A percentile compares a stretch with the other conserved stretches of the same genome.
phyloP scores from a whole-genome alignment of 2,888 invertebrate species.

The Rhabditoides inermis region DNA sequence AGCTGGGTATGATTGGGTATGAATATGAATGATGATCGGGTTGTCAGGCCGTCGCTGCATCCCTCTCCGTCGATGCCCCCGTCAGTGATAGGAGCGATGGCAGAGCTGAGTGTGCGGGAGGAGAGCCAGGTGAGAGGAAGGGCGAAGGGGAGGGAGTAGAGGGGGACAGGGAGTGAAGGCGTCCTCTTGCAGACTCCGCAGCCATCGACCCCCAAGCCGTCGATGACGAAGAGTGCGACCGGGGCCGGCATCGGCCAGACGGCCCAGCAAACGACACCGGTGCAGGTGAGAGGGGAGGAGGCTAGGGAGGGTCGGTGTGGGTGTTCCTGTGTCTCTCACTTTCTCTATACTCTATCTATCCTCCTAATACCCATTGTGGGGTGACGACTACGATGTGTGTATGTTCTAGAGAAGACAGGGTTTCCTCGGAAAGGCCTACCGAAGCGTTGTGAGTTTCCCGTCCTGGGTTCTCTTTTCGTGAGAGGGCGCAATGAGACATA shows the following conservation, averaged over 20 bases:
- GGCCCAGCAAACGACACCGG: too few species aligned
- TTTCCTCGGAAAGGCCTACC: constrained; percentile 22
- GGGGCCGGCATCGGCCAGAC: too few species aligned
- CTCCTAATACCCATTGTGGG: constrained; percentile 4
- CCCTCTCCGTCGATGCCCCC: constrained; percentile 51
- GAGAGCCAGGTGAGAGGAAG: background rate
- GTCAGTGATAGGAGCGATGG: constrained; percentile 35
- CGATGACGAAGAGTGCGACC: background rate
- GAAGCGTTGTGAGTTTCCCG: constrained; percentile 21
- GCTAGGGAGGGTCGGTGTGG: too few species aligned
- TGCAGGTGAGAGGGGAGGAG: too few species aligned
- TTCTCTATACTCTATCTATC: background rate
- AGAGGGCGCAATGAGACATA: too few species aligned
- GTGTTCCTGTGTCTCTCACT: background rate
- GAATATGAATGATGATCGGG: too few species aligned
- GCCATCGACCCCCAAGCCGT: background rate
- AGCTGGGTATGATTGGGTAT: too few species aligned
- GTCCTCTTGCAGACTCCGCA: background rate
- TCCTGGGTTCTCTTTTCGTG: too few species aligned
- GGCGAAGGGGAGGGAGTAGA: background rate
- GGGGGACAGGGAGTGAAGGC: background rate
- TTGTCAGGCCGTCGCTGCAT: constrained; percentile 42
- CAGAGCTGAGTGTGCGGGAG: constrained; percentile 9
- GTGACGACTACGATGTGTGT: too few species aligned
- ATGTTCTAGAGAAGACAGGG: too few species aligned